Evolutionary conservation across 64 coral and sea anemone genomes (phyloP), one percentile per base, ranked within the genome.

Genomic region (Montipora capricornis): DNA sequence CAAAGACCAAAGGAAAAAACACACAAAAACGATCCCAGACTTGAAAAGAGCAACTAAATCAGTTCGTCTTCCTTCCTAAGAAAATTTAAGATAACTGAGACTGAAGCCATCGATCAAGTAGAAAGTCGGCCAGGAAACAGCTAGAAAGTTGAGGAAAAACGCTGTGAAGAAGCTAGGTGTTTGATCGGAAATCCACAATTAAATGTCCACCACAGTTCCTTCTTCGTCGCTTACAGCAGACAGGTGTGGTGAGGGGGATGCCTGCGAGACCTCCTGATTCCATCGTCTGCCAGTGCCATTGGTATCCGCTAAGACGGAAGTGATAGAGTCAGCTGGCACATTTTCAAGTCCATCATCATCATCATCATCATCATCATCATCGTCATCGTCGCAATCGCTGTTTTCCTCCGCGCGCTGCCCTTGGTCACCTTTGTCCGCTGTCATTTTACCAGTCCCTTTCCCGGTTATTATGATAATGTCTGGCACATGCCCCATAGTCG

Each of bases 401-500:
- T 53, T 16, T 9, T 50, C 47, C 5, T 37, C 80, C 20, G 4
- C 67, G 0, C 16, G 16, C 68, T 44, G 7, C 9, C n/a, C 20
- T 59, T 2, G 12, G 8, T 86, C 66, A 49, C 6, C 16, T 20
- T 71, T n/a, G 15, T 73, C 66, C 19, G 47, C 16, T 16, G 67
- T 20, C 5, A 0, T 3, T 45, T 49, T 70, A 19, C 64, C 62
- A 57, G 45, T 10, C 49, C 76, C 82, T 20, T 71, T 15, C 67
- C 66, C 66, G 5, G 44, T 86, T 62, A 71, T 86, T 3, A 86
- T 64, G 29, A 86, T 71, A 70, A 86, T 86, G 67, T 86, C 82
- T 13, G 82, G 82, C 14, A 86, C 45, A 0, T 86, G 67, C n/a
- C 66, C 44, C 82, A 69, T 51, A 8, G 16, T 8, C 8, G 0